Evolutionary conservation across 2,888 invertebrate genomes (phyloP).

Genomic region (Euzetes globulus): DNA sequence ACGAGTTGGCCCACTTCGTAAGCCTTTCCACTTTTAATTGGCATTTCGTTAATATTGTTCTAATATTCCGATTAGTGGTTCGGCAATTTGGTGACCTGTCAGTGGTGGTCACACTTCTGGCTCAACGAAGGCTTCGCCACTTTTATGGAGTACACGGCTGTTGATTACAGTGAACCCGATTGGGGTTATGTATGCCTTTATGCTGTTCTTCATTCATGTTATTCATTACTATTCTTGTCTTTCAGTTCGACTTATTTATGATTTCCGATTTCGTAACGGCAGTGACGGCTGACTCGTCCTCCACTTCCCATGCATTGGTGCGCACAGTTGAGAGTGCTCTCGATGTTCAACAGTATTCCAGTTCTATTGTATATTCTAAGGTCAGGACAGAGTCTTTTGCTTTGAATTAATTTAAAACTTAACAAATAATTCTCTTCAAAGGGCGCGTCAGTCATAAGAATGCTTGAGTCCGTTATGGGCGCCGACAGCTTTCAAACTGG

Average conservation of each 20-base stretch:
- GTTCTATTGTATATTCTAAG: conserved; percentile 31
- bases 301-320: conserved; percentile 32
- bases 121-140: conserved; percentile 54
- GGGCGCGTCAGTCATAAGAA: conserved; percentile 76
- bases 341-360: not conserved
- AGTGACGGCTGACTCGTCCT: conserved; percentile 30
- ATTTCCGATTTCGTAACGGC: not conserved
- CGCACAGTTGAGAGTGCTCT: not conserved
- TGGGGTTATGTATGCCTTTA: conserved; percentile 45
- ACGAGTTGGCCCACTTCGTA: conserved; percentile 86
- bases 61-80: conserved; percentile 52
- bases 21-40: not conserved
- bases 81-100: conserved; percentile 54
- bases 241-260: conserved; percentile 29
- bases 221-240: not conserved
- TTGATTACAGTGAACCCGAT: conserved; percentile 51
- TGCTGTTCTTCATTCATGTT: not conserved
- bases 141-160: conserved; percentile 53
- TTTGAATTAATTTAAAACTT: not conserved
- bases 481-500: conserved; percentile 3
- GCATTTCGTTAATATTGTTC: too few relatives aligned
- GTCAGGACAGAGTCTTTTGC: not conserved
- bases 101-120: conserved; percentile 53
- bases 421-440: conserved; percentile 52
- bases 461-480: conserved; percentile 54